Evolutionary conservation across 2,888 invertebrate species (phyloP).

Genomic region (Lottia gigantea): DNA sequence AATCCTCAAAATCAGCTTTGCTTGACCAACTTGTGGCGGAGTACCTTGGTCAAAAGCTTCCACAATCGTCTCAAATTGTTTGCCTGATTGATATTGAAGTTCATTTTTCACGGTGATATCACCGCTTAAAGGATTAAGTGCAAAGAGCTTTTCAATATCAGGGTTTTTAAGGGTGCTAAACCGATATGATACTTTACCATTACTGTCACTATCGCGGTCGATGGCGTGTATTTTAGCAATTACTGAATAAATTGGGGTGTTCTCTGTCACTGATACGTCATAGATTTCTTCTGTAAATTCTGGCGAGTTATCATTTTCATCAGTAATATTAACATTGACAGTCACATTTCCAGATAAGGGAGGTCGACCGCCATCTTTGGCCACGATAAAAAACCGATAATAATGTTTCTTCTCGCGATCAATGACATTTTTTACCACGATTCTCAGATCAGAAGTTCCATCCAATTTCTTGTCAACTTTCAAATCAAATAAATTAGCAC

Average conservation of each 20-base stretch:
- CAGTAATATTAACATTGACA: conserved; percentile 49
- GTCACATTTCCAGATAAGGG: conserved; percentile 39
- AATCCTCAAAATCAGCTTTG: conserved; percentile 68
- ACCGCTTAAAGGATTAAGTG: conserved; percentile 37
- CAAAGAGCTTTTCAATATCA: conserved; percentile 32
- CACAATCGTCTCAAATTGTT: conserved; percentile 37
- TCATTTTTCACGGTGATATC: conserved; percentile 36
- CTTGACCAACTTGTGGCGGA: conserved; percentile 40
- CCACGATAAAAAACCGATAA: conserved; percentile 43
- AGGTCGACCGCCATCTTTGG: conserved; percentile 47
- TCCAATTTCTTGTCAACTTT: conserved; percentile 40
- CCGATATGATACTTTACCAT: conserved; percentile 72
- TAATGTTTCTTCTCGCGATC: conserved; percentile 46
- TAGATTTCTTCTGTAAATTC: conserved; percentile 46
- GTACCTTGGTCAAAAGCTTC: conserved; percentile 52
- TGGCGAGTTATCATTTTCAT: conserved; percentile 56
- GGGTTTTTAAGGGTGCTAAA: conserved; percentile 36
- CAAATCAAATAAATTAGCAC: conserved; percentile 32
- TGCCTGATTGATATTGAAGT: conserved; percentile 37
- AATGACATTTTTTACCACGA: conserved; percentile 40
- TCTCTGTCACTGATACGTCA: conserved; percentile 49
- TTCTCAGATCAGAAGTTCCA: conserved; percentile 41
- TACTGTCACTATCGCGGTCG: conserved; percentile 86
- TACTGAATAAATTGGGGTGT: conserved; percentile 33
- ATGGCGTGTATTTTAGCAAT: conserved; percentile 77